phyloP scores from a whole-genome alignment of 2,797 vertebrate genomes.

The Leptoclinus maculatus region DNA sequence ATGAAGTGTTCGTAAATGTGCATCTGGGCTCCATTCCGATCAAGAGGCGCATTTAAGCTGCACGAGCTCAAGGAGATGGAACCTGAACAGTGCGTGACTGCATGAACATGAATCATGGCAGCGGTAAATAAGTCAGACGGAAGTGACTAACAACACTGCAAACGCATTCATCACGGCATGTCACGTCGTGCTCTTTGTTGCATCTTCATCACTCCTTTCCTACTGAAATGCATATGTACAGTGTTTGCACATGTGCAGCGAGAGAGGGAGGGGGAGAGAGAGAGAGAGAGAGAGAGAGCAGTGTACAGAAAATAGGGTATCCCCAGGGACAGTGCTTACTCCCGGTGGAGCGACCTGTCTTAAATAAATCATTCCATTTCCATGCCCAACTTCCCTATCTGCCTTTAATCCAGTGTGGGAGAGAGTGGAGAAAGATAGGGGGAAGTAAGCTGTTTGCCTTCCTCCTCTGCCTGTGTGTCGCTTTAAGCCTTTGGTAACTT shows the following conservation, averaged over 20 bases:
- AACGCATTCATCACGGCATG: constrained; percentile 55
- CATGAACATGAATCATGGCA: constrained; percentile 44
- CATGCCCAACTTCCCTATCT: constrained; percentile 77
- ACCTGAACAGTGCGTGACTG: constrained; percentile 21
- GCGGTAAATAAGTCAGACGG: constrained; percentile 58
- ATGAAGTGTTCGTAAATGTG: constrained; percentile 23
- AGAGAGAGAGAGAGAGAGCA: constrained; percentile 37
- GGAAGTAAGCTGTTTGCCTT: constrained; percentile 81
- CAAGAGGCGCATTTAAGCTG: constrained; percentile 38
- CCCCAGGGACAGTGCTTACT: constrained; percentile 72
- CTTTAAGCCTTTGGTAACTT: constrained; percentile 82
- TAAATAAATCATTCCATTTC: constrained; percentile 83
- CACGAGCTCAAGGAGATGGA: constrained; percentile 33
- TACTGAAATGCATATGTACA: constrained; percentile 56
- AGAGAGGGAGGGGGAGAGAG: constrained; percentile 31
- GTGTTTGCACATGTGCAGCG: constrained; percentile 33
- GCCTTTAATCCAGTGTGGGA: constrained; percentile 82
- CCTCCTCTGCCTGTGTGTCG: constrained; percentile 74
- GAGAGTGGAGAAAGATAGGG: constrained; percentile 78
- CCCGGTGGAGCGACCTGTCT: constrained; percentile 78
- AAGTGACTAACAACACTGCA: constrained; percentile 56
- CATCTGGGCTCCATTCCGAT: constrained; percentile 33
- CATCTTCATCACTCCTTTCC: constrained; percentile 49
- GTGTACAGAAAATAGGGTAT: constrained; percentile 69
- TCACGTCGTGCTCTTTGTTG: constrained; percentile 29